These are phyloP conservation scores for Bombus balteatus DNA, from an alignment of 1,140 invertebrate species.

Conservation along the genomic window DNA sequence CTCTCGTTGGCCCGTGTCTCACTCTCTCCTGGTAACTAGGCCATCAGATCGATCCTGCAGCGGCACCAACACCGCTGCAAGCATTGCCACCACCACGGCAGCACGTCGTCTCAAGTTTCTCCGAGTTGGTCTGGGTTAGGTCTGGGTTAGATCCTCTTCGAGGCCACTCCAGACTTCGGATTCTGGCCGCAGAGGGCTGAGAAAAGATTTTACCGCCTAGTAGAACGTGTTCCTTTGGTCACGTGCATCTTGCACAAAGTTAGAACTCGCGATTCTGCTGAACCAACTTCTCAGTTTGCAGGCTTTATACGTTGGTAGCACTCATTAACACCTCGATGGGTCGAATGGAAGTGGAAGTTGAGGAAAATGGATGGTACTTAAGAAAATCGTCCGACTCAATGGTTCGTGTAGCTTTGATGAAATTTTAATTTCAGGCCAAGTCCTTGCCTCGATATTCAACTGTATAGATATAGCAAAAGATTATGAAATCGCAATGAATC, in stretches of 20 bases:
- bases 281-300: no score
- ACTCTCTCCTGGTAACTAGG: slow-evolving; percentile 75
- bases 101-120: slow-evolving; percentile 30
- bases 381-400: background rate
- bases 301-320: background rate
- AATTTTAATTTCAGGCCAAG: background rate
- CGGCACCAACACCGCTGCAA: slow-evolving; percentile 59
- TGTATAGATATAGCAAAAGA: no score
- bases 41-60: slow-evolving; percentile 78
- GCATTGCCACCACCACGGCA: slow-evolving; percentile 10
- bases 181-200: background rate
- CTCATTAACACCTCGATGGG: background rate
- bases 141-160: slow-evolving; percentile 50
- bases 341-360: background rate
- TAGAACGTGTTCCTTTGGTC: background rate
- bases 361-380: background rate
- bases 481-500: no score
- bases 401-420: background rate
- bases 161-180: slow-evolving; percentile 39
- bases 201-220: background rate
- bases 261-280: background rate
- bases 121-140: slow-evolving; percentile 45
- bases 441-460: no score
- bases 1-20: slow-evolving; percentile 53
- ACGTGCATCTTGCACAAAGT: background rate